A percentile compares a stretch with the other conserved stretches of the same genome.
These are phyloP conservation scores for Neotoma lepida DNA, from an alignment of 2,113 vertebrate species.

Conservation along the genomic window DNA sequence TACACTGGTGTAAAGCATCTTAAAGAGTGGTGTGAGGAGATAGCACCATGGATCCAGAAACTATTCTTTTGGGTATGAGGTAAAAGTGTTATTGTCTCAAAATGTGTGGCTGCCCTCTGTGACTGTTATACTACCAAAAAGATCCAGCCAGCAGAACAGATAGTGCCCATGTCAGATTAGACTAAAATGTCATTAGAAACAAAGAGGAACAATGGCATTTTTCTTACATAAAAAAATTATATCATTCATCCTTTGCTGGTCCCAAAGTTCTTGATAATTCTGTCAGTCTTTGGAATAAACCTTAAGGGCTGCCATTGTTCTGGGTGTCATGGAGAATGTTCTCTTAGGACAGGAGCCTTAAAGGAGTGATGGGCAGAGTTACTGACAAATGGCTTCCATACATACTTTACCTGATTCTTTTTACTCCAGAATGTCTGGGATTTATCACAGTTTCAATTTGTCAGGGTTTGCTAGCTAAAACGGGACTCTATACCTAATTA, in stretches of 20 bases:
- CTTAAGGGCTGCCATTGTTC: not conserved
- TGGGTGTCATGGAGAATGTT: not conserved
- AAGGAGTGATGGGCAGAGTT: not conserved
- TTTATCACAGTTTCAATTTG: conserved; percentile 24
- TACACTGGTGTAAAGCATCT: conserved; percentile 13
- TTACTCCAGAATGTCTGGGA: not conserved
- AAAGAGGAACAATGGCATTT: not conserved
- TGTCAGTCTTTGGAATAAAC: not conserved
- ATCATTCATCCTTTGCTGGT: not conserved
- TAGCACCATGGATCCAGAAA: conserved; percentile 11
- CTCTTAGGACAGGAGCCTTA: not conserved
- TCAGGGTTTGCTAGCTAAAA: not conserved
- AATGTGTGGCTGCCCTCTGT: not conserved
- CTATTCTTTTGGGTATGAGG: not conserved
- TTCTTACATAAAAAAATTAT: not conserved
- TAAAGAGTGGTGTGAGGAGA: not conserved
- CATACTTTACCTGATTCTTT: not conserved
- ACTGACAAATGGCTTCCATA: not conserved
- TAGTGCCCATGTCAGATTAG: not conserved
- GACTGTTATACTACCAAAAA: not conserved
- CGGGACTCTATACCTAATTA: conserved; percentile 15
- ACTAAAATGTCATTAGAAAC: not conserved
- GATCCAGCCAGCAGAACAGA: not conserved
- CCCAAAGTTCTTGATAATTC: not conserved
- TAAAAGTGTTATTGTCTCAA: not conserved